phyloP scores from a whole-genome alignment of 2,797 vertebrate species.

The Gambusia yucatana region DNA sequence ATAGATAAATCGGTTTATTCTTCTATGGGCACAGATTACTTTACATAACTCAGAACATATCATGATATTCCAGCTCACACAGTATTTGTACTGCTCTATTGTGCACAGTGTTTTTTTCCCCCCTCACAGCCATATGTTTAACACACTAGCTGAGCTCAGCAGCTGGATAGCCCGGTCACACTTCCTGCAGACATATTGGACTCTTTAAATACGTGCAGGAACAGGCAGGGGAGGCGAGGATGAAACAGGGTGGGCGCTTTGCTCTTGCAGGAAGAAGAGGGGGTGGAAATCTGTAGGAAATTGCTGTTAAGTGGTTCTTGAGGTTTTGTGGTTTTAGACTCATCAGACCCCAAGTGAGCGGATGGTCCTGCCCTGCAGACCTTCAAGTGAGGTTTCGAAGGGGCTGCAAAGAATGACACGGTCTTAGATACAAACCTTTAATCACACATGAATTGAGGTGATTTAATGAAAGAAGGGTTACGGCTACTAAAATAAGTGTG shows the following conservation, averaged over 20 bases:
- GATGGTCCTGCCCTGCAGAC: slow-evolving; percentile 56
- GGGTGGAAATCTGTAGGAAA: slow-evolving; percentile 72
- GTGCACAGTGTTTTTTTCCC: background rate
- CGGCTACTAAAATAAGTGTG: slow-evolving; percentile 4
- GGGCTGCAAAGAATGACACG: slow-evolving; percentile 49
- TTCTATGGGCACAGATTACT: background rate
- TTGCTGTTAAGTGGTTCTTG: slow-evolving; percentile 81
- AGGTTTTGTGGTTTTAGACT: slow-evolving; percentile 80
- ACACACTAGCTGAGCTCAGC: slow-evolving; percentile 65
- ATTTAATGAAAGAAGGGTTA: slow-evolving; percentile 34
- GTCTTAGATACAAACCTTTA: slow-evolving; percentile 47
- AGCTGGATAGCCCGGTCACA: slow-evolving; percentile 40
- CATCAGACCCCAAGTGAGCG: slow-evolving; percentile 62
- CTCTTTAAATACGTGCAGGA: slow-evolving; percentile 52
- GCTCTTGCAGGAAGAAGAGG: slow-evolving; percentile 62
- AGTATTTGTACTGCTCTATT: slow-evolving; percentile 10
- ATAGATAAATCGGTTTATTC: background rate
- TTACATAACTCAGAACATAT: background rate
- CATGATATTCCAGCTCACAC: slow-evolving; percentile 1
- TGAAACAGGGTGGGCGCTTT: slow-evolving; percentile 18
- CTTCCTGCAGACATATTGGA: slow-evolving; percentile 59
- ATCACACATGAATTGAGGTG: slow-evolving; percentile 46
- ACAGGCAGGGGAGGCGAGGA: slow-evolving; percentile 33
- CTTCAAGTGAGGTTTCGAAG: slow-evolving; percentile 38
- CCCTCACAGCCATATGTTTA: slow-evolving; percentile 56